These are phyloP conservation scores for Paramormyrops kingsleyae DNA, from an alignment of 2,113 vertebrate species.

Conservation along the genomic window DNA sequence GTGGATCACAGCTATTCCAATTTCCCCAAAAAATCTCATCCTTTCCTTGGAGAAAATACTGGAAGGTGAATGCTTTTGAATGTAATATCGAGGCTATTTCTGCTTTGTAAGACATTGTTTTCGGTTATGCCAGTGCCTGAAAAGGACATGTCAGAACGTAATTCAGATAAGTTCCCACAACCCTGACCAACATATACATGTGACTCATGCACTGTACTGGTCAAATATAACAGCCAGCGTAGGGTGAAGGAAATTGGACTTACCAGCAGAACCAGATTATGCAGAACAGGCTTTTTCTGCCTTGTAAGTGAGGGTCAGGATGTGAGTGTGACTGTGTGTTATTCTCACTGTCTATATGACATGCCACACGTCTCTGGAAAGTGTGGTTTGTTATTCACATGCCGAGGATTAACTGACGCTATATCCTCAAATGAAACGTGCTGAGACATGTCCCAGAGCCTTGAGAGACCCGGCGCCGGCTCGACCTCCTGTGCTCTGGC, in stretches of 20 bases:
- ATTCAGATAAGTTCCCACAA: not conserved
- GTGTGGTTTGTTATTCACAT: not conserved
- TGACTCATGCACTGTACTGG: not conserved
- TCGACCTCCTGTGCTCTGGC: not conserved
- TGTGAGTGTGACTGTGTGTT: not conserved
- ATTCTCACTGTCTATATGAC: not conserved
- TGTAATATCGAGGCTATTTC: not conserved
- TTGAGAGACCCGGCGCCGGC: not conserved
- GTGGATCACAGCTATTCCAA: not conserved
- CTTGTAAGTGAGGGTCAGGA: not conserved
- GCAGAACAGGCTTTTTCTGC: not conserved
- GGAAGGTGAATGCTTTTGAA: not conserved
- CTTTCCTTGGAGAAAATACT: not conserved
- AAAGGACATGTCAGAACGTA: not conserved
- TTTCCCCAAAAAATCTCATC: not conserved
- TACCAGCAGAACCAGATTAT: not conserved
- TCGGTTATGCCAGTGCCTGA: not conserved
- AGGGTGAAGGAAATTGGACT: not conserved
- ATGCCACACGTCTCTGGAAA: not conserved
- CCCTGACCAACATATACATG: not conserved
- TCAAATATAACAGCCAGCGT: not conserved
- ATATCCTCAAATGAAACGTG: not conserved
- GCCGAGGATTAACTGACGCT: not conserved
- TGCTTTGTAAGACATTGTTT: not conserved
- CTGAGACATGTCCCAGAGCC: not conserved